These are phyloP conservation scores for Pristionchus pacificus DNA, from an alignment of 1,140 invertebrate genomes.

Conservation along the genomic window DNA sequence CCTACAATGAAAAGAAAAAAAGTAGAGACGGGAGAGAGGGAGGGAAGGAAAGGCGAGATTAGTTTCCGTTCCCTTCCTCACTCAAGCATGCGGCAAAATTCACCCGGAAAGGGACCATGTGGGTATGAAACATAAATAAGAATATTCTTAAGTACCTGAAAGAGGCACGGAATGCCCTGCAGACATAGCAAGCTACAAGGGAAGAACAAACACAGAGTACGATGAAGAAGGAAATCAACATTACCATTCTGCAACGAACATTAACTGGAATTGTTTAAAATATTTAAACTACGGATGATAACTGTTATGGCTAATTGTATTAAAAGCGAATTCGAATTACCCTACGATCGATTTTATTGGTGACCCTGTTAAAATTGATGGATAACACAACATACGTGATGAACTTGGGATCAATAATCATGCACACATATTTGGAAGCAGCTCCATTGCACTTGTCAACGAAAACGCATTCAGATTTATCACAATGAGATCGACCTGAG, in stretches of 20 bases:
- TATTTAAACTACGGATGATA: no score
- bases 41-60: no score
- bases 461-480: constrained; percentile 21
- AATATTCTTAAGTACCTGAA: constrained; percentile 6
- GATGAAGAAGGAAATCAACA: constrained; percentile 9
- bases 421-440: constrained; percentile 9
- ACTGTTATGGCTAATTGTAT: no score
- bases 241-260: constrained; percentile 13
- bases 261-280: no score
- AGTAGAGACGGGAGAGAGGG: not conserved
- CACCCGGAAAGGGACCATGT: no score
- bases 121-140: no score
- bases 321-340: no score
- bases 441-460: constrained; percentile 12
- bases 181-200: constrained; percentile 10
- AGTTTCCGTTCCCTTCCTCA: no score
- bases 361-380: no score
- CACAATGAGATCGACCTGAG: constrained; percentile 10
- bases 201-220: constrained; percentile 7
- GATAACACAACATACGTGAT: constrained; percentile 5
- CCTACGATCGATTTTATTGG: no score
- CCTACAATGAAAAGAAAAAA: not conserved
- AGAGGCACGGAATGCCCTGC: constrained; percentile 4
- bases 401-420: constrained; percentile 5
- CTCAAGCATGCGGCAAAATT: no score